Evolutionary conservation across 2,888 invertebrate genomes (phyloP).

Genomic region (Balanococcus diminutus): DNA sequence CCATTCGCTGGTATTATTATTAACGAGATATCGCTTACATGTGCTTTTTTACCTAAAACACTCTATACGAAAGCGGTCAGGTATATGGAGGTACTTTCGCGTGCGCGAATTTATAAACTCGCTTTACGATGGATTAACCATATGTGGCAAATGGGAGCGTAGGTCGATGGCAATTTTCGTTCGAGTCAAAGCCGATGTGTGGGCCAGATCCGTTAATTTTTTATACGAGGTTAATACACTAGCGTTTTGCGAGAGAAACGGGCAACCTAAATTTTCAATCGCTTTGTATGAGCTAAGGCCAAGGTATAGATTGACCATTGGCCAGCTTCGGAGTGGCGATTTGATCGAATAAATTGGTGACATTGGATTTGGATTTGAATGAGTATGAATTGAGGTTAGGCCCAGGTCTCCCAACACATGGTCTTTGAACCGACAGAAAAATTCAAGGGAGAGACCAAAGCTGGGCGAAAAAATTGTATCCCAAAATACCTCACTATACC

Average conservation of each 20-base stretch:
- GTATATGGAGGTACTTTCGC: neutral
- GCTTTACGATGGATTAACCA: neutral
- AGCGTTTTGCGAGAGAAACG: neutral
- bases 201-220: conserved; percentile 19
- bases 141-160: neutral
- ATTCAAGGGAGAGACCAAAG: no score
- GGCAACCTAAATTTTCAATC: neutral
- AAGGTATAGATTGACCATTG: no score
- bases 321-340: no score
- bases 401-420: no score
- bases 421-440: no score
- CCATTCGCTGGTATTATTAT: neutral
- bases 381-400: no score
- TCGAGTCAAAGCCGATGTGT: neutral
- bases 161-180: neutral
- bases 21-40: neutral
- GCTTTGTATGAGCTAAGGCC: no score
- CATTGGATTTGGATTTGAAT: no score
- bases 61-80: neutral
- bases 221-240: neutral
- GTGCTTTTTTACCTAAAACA: neutral
- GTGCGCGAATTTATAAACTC: neutral
- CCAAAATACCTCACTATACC: no score
- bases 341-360: no score
- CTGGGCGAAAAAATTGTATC: no score